Percentiles rank a stretch among this genome's conserved stretches.
Conservation (phyloP, 2,113 vertebrate species). For the Atlantisia rogersi region DNA sequence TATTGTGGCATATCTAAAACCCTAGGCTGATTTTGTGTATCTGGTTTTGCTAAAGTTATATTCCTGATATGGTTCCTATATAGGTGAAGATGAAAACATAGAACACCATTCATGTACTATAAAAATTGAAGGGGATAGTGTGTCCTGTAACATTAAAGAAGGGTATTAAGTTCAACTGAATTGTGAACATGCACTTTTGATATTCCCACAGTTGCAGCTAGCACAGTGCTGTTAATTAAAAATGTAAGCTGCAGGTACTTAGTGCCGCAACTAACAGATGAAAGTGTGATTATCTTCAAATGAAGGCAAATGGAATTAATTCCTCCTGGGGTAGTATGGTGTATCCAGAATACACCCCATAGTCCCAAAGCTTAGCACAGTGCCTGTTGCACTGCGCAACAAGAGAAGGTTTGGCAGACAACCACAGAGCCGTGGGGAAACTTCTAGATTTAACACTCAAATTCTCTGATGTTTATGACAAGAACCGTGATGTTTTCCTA, state of each 20-base stretch:
- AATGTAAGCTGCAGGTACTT: conserved; percentile 27
- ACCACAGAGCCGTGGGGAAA: background rate
- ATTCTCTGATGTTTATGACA: background rate
- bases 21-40: background rate
- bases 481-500: background rate
- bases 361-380: background rate
- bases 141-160: background rate
- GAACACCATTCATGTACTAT: background rate
- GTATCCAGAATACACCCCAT: background rate
- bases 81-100: background rate
- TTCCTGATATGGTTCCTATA: background rate
- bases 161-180: background rate
- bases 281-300: conserved; percentile 55
- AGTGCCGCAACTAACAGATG: conserved; percentile 4
- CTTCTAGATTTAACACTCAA: background rate
- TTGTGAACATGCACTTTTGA: conserved; percentile 17
- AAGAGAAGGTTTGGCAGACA: background rate
- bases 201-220: conserved; percentile 19
- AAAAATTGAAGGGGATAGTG: background rate
- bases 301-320: conserved; percentile 54
- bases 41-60: background rate
- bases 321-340: background rate
- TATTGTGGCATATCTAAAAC: background rate
- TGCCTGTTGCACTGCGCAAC: background rate
- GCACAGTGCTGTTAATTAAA: conserved; percentile 43